These are phyloP conservation scores for Cacatua alba DNA, from an alignment of 2,113 vertebrate genomes.

Conservation along the genomic window DNA sequence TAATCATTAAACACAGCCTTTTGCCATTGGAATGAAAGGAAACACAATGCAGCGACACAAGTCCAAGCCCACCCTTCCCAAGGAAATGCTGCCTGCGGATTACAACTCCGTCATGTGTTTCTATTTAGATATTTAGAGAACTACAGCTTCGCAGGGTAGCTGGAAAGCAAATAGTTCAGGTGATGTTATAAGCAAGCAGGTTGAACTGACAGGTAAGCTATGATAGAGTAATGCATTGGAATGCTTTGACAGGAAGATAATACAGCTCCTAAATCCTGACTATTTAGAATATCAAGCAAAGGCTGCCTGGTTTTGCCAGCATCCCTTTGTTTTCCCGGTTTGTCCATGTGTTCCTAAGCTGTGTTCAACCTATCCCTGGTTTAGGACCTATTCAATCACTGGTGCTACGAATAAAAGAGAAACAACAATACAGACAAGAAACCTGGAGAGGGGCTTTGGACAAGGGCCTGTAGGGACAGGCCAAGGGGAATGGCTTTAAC, in stretches of 20 bases:
- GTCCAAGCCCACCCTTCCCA: neutral
- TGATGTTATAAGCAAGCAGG: neutral
- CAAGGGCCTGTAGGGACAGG: neutral
- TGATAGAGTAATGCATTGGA: rapidly evolving
- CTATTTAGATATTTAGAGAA: neutral
- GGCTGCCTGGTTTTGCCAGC: neutral
- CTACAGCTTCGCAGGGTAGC: neutral
- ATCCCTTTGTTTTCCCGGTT: neutral
- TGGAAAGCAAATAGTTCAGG: neutral
- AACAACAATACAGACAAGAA: neutral
- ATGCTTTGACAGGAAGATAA: neutral
- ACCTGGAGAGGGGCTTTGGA: neutral
- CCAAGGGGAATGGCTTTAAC: neutral
- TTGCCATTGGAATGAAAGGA: neutral
- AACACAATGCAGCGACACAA: neutral
- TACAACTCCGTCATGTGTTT: neutral
- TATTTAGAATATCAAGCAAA: neutral
- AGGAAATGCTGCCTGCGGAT: neutral
- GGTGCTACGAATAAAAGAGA: neutral
- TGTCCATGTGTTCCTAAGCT: neutral
- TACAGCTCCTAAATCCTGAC: neutral
- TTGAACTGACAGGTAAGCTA: neutral
- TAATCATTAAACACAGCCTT: neutral
- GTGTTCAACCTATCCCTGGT: neutral
- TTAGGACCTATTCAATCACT: neutral